Percentiles rank a stretch among this genome's conserved stretches.
phyloP scores from a whole-genome alignment of 2,797 vertebrate species.

The Pogoniulus pusillus region DNA sequence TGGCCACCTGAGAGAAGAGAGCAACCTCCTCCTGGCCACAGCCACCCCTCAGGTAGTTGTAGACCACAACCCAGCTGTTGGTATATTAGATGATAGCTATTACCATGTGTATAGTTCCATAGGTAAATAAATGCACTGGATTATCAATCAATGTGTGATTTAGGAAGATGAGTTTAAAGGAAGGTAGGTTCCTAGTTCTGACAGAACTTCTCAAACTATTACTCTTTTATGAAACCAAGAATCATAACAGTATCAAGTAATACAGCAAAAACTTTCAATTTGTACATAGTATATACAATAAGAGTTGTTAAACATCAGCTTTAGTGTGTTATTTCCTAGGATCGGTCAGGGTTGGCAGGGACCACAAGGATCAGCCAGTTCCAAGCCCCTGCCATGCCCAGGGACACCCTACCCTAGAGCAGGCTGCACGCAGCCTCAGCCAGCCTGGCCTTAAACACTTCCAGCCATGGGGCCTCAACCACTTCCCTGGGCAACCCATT shows the following conservation, averaged over 20 bases:
- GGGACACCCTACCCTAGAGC: no score
- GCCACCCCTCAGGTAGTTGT: no score
- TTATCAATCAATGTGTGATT: background rate
- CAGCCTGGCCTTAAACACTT: no score
- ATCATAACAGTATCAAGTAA: background rate
- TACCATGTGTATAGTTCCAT: rapidly evolving
- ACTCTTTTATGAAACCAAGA: background rate
- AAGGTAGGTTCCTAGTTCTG: background rate
- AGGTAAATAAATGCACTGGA: background rate
- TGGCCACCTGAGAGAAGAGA: no score
- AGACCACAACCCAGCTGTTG: background rate
- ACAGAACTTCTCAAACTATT: background rate
- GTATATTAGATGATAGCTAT: background rate
- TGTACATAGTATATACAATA: background rate
- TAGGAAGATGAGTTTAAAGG: background rate
- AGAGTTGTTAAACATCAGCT: background rate
- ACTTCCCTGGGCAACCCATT: no score
- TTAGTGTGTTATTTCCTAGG: background rate
- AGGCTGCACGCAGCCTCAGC: no score
- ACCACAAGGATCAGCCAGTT: no score
- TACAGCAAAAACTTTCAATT: background rate
- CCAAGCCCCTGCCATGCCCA: no score
- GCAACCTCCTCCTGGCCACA: no score
- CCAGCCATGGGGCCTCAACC: no score
- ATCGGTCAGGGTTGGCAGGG: no score